phyloP scores from a whole-genome alignment of 2,797 vertebrate species.

The Agapornis canus region DNA sequence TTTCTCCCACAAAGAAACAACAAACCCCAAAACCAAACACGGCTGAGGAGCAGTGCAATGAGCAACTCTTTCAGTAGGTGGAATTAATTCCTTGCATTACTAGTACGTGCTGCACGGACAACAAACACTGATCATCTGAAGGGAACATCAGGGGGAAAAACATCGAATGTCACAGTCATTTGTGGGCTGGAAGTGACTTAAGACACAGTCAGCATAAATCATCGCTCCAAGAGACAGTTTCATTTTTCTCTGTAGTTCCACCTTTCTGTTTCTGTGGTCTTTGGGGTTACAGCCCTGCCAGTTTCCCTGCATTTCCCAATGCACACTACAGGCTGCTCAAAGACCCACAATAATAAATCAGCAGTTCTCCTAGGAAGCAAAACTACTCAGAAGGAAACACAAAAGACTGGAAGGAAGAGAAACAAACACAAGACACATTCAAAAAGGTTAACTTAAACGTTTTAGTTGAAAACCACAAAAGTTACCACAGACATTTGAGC shows the following conservation, averaged over 20 bases:
- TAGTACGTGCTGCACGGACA: accelerated
- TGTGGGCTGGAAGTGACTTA: neutral
- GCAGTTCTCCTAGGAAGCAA: neutral
- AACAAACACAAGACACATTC: neutral
- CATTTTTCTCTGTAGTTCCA: neutral
- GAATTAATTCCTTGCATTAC: neutral
- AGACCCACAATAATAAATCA: neutral
- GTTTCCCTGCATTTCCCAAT: neutral
- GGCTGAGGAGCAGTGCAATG: neutral
- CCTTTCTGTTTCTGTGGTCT: neutral
- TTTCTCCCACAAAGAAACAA: neutral
- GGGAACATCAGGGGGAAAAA: neutral
- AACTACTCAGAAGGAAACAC: neutral
- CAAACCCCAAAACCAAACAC: neutral
- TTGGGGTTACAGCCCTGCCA: neutral
- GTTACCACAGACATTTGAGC: neutral
- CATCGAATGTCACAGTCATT: neutral
- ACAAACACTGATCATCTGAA: neutral
- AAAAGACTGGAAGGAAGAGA: neutral
- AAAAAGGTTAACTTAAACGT: neutral
- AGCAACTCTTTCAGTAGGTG: neutral
- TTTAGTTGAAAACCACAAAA: neutral
- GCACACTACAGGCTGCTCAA: neutral
- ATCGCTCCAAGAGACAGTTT: neutral
- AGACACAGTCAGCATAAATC: neutral